A percentile compares a stretch with the other conserved stretches of the same genome.
phyloP scores from a whole-genome alignment of 2,113 vertebrate genomes.

The Dicaeum eximium region DNA sequence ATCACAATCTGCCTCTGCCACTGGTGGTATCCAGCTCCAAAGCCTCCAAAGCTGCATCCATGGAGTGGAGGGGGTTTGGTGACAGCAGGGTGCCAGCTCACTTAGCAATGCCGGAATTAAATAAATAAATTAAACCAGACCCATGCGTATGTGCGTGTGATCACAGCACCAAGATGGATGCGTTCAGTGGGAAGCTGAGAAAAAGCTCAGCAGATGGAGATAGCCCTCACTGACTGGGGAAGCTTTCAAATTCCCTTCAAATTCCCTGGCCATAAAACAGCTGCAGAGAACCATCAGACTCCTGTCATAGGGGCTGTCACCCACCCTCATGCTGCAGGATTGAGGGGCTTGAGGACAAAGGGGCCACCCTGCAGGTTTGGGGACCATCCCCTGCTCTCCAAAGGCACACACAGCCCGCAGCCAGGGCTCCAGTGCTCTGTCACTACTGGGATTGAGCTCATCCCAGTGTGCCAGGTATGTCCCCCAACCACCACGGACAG shows the following conservation, averaged over 20 bases:
- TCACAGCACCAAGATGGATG: not conserved
- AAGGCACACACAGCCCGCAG: not conserved
- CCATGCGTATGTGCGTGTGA: fast-evolving
- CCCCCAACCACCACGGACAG: not conserved
- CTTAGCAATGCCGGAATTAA: not conserved
- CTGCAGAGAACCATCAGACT: not conserved
- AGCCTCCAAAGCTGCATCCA: fast-evolving
- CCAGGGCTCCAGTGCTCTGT: too few species aligned
- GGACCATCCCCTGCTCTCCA: not conserved
- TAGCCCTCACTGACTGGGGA: fast-evolving
- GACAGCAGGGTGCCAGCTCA: not conserved
- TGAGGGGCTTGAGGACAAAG: fast-evolving
- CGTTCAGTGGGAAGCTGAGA: fast-evolving
- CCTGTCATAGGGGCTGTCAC: fast-evolving
- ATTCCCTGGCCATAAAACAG: not conserved
- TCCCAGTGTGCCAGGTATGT: not conserved
- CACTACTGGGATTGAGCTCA: not conserved
- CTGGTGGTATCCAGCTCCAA: fast-evolving
- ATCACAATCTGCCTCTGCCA: not conserved
- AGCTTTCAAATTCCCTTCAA: not conserved
- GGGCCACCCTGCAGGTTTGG: fast-evolving
- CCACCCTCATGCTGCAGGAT: fast-evolving
- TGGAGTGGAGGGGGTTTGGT: not conserved
- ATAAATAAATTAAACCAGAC: not conserved
- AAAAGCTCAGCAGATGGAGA: not conserved